Conservation (phyloP, 2,113 vertebrate species). For the Lutjanus erythropterus region DNA sequence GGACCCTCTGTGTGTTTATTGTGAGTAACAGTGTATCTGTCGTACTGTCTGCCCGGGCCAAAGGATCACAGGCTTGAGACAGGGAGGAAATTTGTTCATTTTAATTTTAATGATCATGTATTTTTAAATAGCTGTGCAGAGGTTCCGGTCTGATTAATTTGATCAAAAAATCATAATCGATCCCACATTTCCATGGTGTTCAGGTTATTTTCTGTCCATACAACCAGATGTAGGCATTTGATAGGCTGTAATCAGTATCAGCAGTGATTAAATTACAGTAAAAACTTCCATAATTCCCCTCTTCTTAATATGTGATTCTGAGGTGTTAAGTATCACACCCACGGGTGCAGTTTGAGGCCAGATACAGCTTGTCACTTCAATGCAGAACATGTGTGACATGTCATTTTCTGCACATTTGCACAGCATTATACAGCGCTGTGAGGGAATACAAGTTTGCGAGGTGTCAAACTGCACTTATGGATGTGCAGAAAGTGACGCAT, state of each 20-base stretch:
- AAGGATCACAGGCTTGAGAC: neutral
- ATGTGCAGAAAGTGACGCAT: constrained; percentile 47
- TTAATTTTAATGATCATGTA: neutral
- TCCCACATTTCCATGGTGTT: neutral
- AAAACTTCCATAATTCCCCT: neutral
- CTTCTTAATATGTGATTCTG: neutral
- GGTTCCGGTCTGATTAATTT: neutral
- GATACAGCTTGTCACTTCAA: constrained; percentile 8
- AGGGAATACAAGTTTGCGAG: constrained; percentile 40
- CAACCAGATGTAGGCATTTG: neutral
- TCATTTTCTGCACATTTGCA: neutral
- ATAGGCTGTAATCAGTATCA: neutral
- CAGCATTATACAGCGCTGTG: constrained; percentile 5
- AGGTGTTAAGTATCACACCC: constrained; percentile 22
- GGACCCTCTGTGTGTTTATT: constrained; percentile 21
- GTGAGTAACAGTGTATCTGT: neutral
- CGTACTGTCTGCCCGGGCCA: neutral
- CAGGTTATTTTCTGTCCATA: neutral
- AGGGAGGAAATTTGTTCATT: neutral
- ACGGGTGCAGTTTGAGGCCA: neutral
- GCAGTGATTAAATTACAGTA: neutral
- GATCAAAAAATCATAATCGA: neutral
- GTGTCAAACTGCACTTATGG: constrained; percentile 56
- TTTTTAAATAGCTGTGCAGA: neutral
- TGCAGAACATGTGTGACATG: neutral